Conservation (phyloP, 2,888 invertebrate species). For the Osedax frankpressi region DNA sequence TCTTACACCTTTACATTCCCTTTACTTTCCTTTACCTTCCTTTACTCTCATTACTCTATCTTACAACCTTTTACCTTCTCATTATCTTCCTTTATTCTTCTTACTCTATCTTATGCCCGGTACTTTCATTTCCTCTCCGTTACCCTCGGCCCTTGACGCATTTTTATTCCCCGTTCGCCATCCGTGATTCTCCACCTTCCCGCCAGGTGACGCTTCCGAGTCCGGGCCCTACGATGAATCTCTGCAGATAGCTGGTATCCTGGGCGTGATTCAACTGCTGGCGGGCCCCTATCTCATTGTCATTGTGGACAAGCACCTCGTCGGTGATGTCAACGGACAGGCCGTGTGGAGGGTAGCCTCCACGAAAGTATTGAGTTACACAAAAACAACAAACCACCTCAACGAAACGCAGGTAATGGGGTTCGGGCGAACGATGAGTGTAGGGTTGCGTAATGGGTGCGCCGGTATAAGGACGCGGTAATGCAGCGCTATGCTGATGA, state of each 20-base stretch:
- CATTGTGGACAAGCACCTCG: constrained; percentile 67
- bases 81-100: too few relatives aligned
- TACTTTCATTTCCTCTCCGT: background rate
- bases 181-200: too few relatives aligned
- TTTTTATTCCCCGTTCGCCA: background rate
- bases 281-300: constrained; percentile 77
- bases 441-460: too few relatives aligned
- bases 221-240: background rate
- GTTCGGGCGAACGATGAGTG: too few relatives aligned
- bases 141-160: background rate
- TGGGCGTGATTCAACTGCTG: constrained; percentile 70
- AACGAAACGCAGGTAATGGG: constrained; percentile 58
- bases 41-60: too few relatives aligned
- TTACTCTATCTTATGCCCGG: too few relatives aligned
- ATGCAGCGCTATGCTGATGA: too few relatives aligned
- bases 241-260: constrained; percentile 63
- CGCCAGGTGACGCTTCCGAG: too few relatives aligned
- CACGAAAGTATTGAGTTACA: constrained; percentile 59
- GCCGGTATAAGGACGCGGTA: too few relatives aligned
- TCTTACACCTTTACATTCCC: too few relatives aligned
- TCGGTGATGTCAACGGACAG: constrained; percentile 53
- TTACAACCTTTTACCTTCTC: too few relatives aligned
- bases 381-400: constrained; percentile 69
- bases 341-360: constrained; percentile 40
- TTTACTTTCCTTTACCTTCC: too few relatives aligned